Percentiles rank a stretch among this genome's conserved stretches.
These are phyloP conservation scores for Alauda arvensis DNA, from an alignment of 2,797 vertebrate species.

Conservation along the genomic window DNA sequence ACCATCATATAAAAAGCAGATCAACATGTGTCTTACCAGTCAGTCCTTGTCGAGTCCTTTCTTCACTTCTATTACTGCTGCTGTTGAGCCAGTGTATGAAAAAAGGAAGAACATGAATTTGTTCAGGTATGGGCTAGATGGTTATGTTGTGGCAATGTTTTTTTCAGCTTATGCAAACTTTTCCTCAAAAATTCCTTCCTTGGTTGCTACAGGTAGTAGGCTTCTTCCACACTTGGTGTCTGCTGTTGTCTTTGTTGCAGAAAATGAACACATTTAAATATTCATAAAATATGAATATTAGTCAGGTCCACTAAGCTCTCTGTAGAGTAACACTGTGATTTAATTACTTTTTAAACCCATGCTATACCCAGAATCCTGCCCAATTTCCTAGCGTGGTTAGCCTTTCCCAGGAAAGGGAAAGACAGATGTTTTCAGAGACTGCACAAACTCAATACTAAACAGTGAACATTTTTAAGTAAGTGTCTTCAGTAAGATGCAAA, in stretches of 20 bases:
- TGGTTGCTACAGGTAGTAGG: neutral
- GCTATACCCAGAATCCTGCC: neutral
- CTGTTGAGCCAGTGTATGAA: neutral
- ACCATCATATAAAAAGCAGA: neutral
- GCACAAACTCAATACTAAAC: neutral
- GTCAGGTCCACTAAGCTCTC: neutral
- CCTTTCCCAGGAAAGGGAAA: neutral
- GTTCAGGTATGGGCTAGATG: neutral
- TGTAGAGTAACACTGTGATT: neutral
- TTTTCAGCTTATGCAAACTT: neutral
- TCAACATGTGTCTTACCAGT: neutral
- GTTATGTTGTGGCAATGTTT: neutral
- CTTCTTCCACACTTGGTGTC: neutral
- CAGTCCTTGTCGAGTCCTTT: neutral
- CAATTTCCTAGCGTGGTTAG: neutral
- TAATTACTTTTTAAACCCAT: neutral
- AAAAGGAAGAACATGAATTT: neutral
- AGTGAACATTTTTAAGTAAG: neutral
- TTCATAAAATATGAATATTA: neutral
- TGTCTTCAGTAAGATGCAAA: conserved; percentile 7
- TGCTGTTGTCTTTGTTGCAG: neutral
- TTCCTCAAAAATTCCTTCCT: neutral
- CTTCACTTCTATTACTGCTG: neutral
- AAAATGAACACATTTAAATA: neutral
- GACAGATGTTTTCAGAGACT: neutral